Evolutionary conservation across 92 coral and sea anemone genomes (phyloP).

Genomic region (Palythoa grandis): DNA sequence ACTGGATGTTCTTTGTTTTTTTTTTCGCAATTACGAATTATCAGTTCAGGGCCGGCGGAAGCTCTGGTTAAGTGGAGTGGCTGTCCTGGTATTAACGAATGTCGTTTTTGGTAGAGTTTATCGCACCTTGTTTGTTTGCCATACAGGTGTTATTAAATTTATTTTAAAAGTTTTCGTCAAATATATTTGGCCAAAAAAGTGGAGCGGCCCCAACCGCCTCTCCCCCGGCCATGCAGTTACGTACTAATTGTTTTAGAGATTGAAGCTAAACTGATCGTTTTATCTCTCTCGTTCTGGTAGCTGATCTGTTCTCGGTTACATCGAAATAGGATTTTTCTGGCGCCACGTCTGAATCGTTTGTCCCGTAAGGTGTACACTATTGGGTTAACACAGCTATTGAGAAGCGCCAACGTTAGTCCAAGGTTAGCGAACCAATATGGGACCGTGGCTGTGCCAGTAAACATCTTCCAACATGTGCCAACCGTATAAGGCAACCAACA

Average conservation of each 20-base stretch:
- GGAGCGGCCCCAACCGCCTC: too few species aligned
- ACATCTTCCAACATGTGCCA: constrained; percentile 58
- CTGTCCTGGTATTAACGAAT: too few species aligned
- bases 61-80: too few species aligned
- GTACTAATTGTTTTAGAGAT: neutral
- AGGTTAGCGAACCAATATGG: constrained; percentile 64
- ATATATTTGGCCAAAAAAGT: too few species aligned
- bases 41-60: too few species aligned
- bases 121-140: too few species aligned
- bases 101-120: too few species aligned
- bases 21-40: too few species aligned
- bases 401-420: constrained; percentile 62
- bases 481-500: constrained; percentile 64
- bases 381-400: constrained; percentile 62
- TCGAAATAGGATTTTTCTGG: constrained; percentile 41
- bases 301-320: neutral
- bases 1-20: too few species aligned
- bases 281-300: neutral
- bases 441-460: constrained; percentile 38
- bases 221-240: neutral
- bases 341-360: constrained; percentile 59
- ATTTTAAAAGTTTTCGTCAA: too few species aligned
- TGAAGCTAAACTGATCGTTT: neutral
- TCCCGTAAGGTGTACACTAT: constrained; percentile 59
- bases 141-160: too few species aligned